These are phyloP conservation scores for Lucilia sericata DNA, from an alignment of 1,140 invertebrate species.

Conservation along the genomic window DNA sequence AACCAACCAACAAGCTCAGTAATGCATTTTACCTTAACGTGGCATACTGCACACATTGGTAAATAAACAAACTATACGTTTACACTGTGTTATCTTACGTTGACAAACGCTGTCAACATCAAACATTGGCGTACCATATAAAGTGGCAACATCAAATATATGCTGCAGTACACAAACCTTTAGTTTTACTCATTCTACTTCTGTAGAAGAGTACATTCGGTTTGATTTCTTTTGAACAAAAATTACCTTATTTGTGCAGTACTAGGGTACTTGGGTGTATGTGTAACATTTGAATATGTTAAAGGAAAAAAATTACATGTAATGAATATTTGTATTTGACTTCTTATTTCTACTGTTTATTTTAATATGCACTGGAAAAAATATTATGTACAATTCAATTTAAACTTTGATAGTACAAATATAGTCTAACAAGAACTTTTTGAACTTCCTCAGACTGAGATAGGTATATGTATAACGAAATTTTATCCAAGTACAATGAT, in stretches of 20 bases:
- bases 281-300: not conserved
- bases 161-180: not conserved
- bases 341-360: not conserved
- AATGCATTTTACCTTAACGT: not conserved
- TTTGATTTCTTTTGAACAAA: slow-evolving; percentile 14
- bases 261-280: not conserved
- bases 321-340: slow-evolving; percentile 8
- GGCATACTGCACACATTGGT: not conserved
- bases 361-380: not conserved
- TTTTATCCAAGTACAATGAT: no score
- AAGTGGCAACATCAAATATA: slow-evolving; percentile 39
- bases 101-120: slow-evolving; percentile 44
- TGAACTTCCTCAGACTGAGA: no score
- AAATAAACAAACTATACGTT: not conserved
- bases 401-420: no score
- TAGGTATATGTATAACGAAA: no score
- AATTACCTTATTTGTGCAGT: slow-evolving; percentile 17
- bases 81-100: slow-evolving; percentile 29
- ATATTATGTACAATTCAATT: no score
- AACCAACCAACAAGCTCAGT: not conserved
- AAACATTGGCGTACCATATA: slow-evolving; percentile 38
- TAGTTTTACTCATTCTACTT: not conserved
- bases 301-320: not conserved
- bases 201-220: not conserved
- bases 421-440: no score